Evolutionary conservation across 1,140 invertebrate species (phyloP).

Genomic region (roundworm (Caenorhabditis elegans)): DNA sequence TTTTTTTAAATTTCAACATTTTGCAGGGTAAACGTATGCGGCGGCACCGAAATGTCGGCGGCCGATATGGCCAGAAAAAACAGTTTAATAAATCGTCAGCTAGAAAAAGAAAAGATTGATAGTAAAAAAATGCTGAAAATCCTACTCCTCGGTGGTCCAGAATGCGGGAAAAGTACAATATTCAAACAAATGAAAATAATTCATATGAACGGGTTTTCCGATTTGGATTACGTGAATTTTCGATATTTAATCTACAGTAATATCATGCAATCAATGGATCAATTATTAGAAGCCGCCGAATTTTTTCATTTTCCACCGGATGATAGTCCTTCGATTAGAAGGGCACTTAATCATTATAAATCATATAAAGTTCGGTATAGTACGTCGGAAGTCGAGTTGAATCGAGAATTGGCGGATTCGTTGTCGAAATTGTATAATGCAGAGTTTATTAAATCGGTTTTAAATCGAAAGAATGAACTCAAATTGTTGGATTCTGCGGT

Average conservation of each 20-base stretch:
- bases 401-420: not conserved
- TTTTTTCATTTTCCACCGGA: not conserved
- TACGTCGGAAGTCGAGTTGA: slow-evolving; percentile 2
- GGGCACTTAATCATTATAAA: not conserved
- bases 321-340: not conserved
- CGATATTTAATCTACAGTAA: slow-evolving; percentile 39
- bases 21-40: slow-evolving; percentile 15
- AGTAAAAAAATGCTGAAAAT: slow-evolving; percentile 57
- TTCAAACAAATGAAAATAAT: slow-evolving; percentile 59
- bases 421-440: not conserved
- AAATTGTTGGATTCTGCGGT: slow-evolving; percentile 58
- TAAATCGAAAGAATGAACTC: slow-evolving; percentile 58
- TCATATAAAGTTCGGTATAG: not conserved
- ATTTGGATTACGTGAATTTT: slow-evolving; percentile 40
- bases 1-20: too few species aligned
- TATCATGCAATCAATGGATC: slow-evolving; percentile 32
- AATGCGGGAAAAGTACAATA: slow-evolving; percentile 57
- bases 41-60: not conserved
- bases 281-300: slow-evolving; percentile 26
- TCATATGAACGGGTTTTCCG: slow-evolving; percentile 34
- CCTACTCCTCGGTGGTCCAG: slow-evolving; percentile 54
- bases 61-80: slow-evolving; percentile 16
- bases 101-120: slow-evolving; percentile 50
- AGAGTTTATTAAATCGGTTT: slow-evolving; percentile 8
- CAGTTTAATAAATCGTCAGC: slow-evolving; percentile 49